These are phyloP conservation scores for Steromphala cineraria DNA, from an alignment of 2,888 invertebrate genomes.

Conservation along the genomic window DNA sequence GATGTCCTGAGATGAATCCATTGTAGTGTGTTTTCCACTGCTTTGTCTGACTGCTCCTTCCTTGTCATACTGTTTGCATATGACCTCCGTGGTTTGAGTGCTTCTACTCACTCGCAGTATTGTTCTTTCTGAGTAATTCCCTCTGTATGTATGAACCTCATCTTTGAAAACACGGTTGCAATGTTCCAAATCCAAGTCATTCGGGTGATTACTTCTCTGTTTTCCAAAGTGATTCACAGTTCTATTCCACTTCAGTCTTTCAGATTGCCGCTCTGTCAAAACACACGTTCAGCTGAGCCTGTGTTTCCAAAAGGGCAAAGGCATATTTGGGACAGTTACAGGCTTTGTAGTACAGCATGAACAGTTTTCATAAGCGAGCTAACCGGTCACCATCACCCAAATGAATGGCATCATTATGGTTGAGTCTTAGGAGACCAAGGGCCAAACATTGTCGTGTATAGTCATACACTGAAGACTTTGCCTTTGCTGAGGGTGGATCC, in stretches of 20 bases:
- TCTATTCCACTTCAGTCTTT: neutral
- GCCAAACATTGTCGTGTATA: neutral
- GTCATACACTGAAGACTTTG: neutral
- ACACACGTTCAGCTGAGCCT: neutral
- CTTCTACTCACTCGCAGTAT: neutral
- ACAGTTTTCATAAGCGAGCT: neutral
- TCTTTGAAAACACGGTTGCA: neutral
- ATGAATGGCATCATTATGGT: neutral
- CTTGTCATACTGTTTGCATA: neutral
- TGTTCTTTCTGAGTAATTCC: neutral
- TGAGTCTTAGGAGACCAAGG: neutral
- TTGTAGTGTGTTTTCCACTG: no score
- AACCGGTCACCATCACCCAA: neutral
- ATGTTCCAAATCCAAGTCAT: neutral
- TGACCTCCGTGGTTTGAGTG: neutral
- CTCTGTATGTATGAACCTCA: neutral
- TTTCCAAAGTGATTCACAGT: neutral
- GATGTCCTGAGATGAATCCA: no score
- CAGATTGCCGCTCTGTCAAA: neutral
- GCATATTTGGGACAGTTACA: neutral
- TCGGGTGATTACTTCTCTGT: neutral
- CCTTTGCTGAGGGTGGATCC: neutral
- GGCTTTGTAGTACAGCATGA: neutral
- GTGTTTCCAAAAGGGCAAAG: neutral
- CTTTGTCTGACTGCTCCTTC: no score